Base-by-base conservation (phyloP, 2,888 invertebrate species). In the Rhodophaea formosa region DNA sequence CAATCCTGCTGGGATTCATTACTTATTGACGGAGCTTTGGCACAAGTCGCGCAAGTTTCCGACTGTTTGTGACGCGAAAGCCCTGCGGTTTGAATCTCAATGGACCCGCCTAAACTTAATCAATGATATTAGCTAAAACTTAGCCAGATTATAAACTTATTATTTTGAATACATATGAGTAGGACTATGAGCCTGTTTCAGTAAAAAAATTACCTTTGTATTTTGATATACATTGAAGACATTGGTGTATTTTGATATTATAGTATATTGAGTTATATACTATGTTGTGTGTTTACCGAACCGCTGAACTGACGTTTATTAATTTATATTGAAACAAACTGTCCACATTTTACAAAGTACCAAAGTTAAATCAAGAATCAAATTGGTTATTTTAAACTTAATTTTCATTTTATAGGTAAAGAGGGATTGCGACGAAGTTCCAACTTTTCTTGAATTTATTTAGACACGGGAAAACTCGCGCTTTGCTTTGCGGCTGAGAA, bases 311-410 rank as follows among this genome's bases (percentile, higher is more conserved):
- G n/a, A n/a, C n/a, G n/a, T n/a, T n/a, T n/a, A n/a, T n/a, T n/a
- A n/a, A 23, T 3, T 5, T 3, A 23, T 46, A 23, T 46, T 12
- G 8, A 46, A 46, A 17, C 32, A 51, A 51, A 51, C 14, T 49
- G 15, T 32, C 15, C 14, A 10, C 16, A 32, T 15, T 51, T 32
- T 61, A 51, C 58, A 39, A 63, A 66, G 64, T 66, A 60, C 53
- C 58, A 44, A 63, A 66, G 64, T 66, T 65, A 59, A 68, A 66
- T 64, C 66, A 67, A 68, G 65, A 65, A 67, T 64, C 62, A 66
- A 66, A 66, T 65, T 68, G 66, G 67, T 66, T 66, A 66, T 68
- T 62, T 59, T 63, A 64, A 66, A 67, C 65, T 67, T 67, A 65
- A 67, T 65, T 67, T 65, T 63, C 60, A 59, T 56, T 63, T 61